These are phyloP conservation scores for Chaenodraco wilsoni DNA, from an alignment of 2,797 vertebrate species.

Conservation along the genomic window DNA sequence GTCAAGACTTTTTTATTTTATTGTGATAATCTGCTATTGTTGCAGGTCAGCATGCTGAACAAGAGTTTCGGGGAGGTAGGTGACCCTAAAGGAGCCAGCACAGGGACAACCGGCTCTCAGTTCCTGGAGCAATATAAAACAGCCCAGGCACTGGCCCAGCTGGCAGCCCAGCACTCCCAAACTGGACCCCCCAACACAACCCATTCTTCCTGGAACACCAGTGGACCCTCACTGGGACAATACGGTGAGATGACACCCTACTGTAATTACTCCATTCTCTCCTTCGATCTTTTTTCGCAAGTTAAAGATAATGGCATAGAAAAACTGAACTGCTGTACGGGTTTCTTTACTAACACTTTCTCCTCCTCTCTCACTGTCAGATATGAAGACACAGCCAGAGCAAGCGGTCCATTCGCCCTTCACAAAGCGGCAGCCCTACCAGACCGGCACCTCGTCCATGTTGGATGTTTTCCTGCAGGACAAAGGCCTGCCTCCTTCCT, in stretches of 20 bases:
- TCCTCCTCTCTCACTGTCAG: conserved; percentile 66
- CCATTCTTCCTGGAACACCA: conserved; percentile 91
- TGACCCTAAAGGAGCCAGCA: conserved; percentile 90
- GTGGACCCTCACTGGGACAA: conserved; percentile 89
- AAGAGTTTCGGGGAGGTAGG: conserved; percentile 95
- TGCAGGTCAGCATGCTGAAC: conserved; percentile 91
- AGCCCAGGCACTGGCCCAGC: conserved; percentile 94
- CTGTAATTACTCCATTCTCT: not conserved
- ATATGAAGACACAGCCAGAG: conserved; percentile 91
- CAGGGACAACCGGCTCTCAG: conserved; percentile 94
- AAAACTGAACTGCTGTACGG: not conserved
- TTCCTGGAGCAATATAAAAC: conserved; percentile 99
- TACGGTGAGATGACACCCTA: conserved; percentile 85
- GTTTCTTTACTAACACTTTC: not conserved
- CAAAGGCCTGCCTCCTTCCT: conserved; percentile 84
- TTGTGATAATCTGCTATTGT: conserved; percentile 7
- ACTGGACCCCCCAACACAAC: conserved; percentile 77
- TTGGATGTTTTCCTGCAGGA: conserved; percentile 97
- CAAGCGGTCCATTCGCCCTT: conserved; percentile 90
- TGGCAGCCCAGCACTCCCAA: conserved; percentile 95
- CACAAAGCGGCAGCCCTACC: conserved; percentile 93
- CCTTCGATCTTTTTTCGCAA: not conserved
- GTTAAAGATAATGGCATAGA: not conserved
- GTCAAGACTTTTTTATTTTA: not conserved
- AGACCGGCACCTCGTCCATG: conserved; percentile 88